Base-by-base conservation (phyloP, 2,797 vertebrate species). In the Xenentodon cancila region DNA sequence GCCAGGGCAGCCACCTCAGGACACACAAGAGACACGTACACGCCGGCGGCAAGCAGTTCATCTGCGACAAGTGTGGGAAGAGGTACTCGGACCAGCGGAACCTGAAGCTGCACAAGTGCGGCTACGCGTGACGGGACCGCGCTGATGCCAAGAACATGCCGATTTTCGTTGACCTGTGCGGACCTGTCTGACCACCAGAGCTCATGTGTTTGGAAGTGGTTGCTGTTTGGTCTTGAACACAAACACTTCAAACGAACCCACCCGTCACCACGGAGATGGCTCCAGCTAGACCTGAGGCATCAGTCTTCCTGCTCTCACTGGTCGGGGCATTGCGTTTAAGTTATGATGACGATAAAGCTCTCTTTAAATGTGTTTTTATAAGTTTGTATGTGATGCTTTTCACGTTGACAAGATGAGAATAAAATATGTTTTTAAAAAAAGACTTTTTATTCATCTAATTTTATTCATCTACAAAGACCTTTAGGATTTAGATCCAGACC, bases 11-110 rank as follows among this genome's bases (percentile, higher is more conserved):
- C 69, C 86, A 88, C 42, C 73, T 90, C 9, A 68, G 85, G 19
- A 93, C 89, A 2, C 89, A 91, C 86, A 87, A 84, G 59, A 71
- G 88, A 0, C 92, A 93, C 64, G 77, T 93, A 7, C 93, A 94
- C 20, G 89, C 88, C 2, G 93, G 92, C 0, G 92, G 92, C 9
- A 94, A 94, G 60, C 90, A 92, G 81, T 94, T 75, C 75, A 94
- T 94, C 72, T 94, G 93, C 1, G 93, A 94, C 64, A 87, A 79
- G 70, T 94, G 93, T 1, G 93, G 93, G 0, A 94, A 94, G 71
- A 88, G 85, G 18, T 94, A 94, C 52, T 88, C 92, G 0, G 93
- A 93, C 79, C 87, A 86, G 0, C 89, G 93, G 51, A 93, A 93
- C 72, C 87, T 94, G 0, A 91, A 88, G 75, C 42, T 91, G 65